Conservation (phyloP, 2,888 invertebrate genomes). For the Sycophila texana region DNA sequence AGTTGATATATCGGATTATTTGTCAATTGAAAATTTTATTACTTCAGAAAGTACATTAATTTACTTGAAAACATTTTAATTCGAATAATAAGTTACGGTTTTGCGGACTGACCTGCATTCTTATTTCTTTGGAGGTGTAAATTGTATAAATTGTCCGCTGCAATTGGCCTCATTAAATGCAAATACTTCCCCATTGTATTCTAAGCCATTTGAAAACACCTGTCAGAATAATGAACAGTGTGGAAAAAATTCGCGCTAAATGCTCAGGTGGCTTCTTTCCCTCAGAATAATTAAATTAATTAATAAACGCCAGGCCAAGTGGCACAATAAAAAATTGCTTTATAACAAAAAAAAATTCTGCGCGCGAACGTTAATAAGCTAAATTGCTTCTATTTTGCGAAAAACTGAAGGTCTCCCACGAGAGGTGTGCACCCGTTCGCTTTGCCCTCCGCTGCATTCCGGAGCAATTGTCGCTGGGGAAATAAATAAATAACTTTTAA, state of each 20-base stretch:
- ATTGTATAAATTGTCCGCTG: not conserved
- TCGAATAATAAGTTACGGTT: too few species aligned
- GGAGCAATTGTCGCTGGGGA: slow-evolving; percentile 51
- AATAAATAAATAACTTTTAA: slow-evolving; percentile 37
- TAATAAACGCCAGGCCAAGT: slow-evolving; percentile 31
- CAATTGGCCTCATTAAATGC: not conserved
- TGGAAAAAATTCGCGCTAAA: slow-evolving; percentile 27
- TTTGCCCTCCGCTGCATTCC: slow-evolving; percentile 52
- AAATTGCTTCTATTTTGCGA: slow-evolving; percentile 43
- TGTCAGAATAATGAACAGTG: slow-evolving; percentile 30
- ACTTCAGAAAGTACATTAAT: too few species aligned
- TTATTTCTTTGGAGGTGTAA: too few species aligned
- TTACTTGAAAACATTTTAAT: too few species aligned
- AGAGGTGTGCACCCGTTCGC: slow-evolving; percentile 37
- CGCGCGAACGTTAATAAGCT: slow-evolving; percentile 49
- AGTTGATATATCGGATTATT: too few species aligned
- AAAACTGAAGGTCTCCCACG: slow-evolving; percentile 43
- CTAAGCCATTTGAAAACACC: slow-evolving; percentile 34
- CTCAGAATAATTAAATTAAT: slow-evolving; percentile 45
- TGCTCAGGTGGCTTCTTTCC: slow-evolving; percentile 17
- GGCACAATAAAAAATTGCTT: slow-evolving; percentile 40
- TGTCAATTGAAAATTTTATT: too few species aligned
- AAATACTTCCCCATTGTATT: slow-evolving; percentile 3
- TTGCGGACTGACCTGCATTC: too few species aligned
- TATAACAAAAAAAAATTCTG: slow-evolving; percentile 15